These are phyloP conservation scores for Drosophila macrospina DNA, from an alignment of 2,888 invertebrate species.

Conservation along the genomic window DNA sequence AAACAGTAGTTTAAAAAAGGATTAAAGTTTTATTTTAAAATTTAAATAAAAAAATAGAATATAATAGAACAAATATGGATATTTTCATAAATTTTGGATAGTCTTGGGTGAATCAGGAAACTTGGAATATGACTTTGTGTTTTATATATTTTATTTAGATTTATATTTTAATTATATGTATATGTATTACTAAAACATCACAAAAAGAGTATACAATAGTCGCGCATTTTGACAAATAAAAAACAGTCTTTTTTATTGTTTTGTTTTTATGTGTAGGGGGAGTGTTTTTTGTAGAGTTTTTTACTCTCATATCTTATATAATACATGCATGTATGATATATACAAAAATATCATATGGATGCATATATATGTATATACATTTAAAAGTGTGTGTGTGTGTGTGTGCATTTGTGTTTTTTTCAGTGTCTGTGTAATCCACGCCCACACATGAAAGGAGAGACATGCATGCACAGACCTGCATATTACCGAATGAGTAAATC, in stretches of 20 bases:
- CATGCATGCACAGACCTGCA: conserved; percentile 50
- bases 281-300: conserved; percentile 28
- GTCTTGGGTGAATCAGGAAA: too few relatives aligned
- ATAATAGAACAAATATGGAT: too few relatives aligned
- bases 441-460: conserved; percentile 26
- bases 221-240: neutral
- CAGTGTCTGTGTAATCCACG: conserved; percentile 14
- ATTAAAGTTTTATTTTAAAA: too few relatives aligned
- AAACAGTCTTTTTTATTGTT: conserved; percentile 19
- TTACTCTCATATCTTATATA: conserved; percentile 40
- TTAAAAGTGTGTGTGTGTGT: neutral
- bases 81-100: too few relatives aligned
- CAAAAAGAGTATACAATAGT: conserved; percentile 12
- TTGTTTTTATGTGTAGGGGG: conserved; percentile 33
- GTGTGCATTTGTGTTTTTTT: conserved; percentile 16
- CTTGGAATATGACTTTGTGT: too few relatives aligned
- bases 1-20: too few relatives aligned
- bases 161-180: too few relatives aligned
- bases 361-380: neutral
- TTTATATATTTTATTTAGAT: neutral
- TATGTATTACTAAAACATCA: too few relatives aligned
- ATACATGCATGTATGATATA: conserved; percentile 15
- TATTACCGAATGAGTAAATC: conserved; percentile 67
- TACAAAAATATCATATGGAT: conserved; percentile 1
- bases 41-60: too few relatives aligned